Conservation (phyloP, 1,140 invertebrate genomes). For the Bemisia tabaci region DNA sequence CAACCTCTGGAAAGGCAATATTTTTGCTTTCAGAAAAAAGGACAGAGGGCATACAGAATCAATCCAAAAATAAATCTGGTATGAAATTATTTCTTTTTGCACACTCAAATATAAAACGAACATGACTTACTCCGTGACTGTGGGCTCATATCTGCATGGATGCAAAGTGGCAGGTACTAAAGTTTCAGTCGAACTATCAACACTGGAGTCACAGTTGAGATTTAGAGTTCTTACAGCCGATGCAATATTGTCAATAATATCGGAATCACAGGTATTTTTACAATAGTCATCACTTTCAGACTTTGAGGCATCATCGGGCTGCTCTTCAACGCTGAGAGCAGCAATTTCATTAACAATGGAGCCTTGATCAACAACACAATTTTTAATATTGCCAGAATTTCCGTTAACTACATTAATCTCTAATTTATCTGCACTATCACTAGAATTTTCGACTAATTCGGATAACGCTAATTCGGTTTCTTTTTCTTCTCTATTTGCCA, state of each 20-base stretch:
- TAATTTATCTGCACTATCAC: too few species aligned
- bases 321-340: constrained; percentile 14
- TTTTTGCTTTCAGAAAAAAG: too few species aligned
- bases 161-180: constrained; percentile 28
- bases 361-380: too few species aligned
- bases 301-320: constrained; percentile 15
- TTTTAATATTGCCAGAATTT: too few species aligned
- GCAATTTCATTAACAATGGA: too few species aligned
- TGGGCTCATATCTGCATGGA: constrained; percentile 3
- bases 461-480: background rate
- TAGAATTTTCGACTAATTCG: background rate
- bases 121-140: background rate
- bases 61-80: too few species aligned
- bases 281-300: constrained; percentile 21
- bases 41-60: too few species aligned
- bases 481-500: background rate
- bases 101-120: too few species aligned
- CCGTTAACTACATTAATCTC: constrained; percentile 4
- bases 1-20: too few species aligned
- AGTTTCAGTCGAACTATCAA: constrained; percentile 36
- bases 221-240: constrained; percentile 25
- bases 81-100: too few species aligned
- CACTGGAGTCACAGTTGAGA: constrained; percentile 28
- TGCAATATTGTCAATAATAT: background rate
- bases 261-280: constrained; percentile 15